A percentile compares a stretch with the other conserved stretches of the same genome.
These are phyloP conservation scores for Champsocephalus gunnari DNA, from an alignment of 2,797 vertebrate species.

Conservation along the genomic window DNA sequence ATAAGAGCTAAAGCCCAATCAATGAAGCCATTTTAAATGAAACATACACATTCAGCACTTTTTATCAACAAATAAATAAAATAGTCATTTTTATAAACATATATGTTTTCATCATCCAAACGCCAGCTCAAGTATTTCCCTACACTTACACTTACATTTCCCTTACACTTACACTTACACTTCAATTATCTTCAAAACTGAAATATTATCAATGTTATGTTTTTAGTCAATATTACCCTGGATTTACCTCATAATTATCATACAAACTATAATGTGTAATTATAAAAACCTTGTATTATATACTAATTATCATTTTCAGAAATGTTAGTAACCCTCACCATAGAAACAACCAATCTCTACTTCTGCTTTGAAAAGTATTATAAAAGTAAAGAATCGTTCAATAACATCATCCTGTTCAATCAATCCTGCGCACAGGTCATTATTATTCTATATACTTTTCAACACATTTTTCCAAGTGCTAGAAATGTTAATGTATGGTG, in stretches of 20 bases:
- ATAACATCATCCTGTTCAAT: too few species aligned
- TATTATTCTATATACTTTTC: not conserved
- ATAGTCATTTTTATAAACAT: too few species aligned
- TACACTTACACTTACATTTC: too few species aligned
- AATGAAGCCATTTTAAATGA: not conserved
- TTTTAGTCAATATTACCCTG: not conserved
- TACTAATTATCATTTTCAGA: too few species aligned
- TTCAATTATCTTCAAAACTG: not conserved
- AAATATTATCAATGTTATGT: not conserved
- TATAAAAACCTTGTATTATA: not conserved
- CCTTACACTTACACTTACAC: too few species aligned
- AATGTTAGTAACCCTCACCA: too few species aligned
- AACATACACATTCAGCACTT: not conserved
- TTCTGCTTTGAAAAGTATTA: not conserved
- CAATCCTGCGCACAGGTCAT: not conserved
- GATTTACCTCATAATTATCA: not conserved
- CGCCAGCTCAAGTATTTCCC: too few species aligned
- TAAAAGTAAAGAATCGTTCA: not conserved
- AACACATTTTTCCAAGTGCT: not conserved
- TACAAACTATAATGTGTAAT: not conserved
- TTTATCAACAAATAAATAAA: too few species aligned
- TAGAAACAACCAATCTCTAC: too few species aligned
- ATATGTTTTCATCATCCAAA: too few species aligned
- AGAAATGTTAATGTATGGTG: not conserved
- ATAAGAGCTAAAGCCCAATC: not conserved